These are phyloP conservation scores for Alouatta palliata DNA, from an alignment of 2,113 vertebrate genomes.

Conservation along the genomic window DNA sequence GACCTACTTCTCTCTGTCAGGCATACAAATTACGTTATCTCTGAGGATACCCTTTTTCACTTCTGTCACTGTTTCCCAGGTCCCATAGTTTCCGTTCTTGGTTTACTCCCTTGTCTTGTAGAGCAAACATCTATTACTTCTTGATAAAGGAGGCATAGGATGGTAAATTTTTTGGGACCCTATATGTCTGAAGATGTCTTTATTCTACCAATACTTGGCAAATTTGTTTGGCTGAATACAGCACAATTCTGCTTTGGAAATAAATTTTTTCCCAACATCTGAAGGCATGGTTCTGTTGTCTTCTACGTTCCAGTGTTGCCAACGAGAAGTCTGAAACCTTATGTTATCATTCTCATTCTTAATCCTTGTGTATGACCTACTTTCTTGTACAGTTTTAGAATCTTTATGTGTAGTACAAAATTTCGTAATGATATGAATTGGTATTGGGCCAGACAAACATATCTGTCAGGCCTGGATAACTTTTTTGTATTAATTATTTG, in stretches of 20 bases:
- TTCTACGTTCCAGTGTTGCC: background rate
- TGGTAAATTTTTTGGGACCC: background rate
- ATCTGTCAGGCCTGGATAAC: background rate
- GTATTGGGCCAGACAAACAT: background rate
- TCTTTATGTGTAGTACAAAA: background rate
- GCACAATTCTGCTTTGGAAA: background rate
- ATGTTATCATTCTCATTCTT: background rate
- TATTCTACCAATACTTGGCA: background rate
- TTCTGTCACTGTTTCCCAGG: background rate
- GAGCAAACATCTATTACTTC: background rate
- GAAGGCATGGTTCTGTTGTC: background rate
- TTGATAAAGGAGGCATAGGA: background rate
- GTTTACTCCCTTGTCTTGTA: background rate
- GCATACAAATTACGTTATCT: background rate
- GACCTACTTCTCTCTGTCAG: background rate
- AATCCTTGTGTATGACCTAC: background rate
- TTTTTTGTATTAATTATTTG: background rate
- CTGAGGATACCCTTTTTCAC: background rate
- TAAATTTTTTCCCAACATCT: background rate
- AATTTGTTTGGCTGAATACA: background rate
- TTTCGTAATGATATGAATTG: background rate
- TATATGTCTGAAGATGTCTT: background rate
- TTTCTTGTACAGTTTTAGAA: constrained; percentile 3
- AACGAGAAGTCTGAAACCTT: background rate
- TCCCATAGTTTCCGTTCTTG: background rate